phyloP scores from a whole-genome alignment of 2,113 vertebrate genomes.

The Cryptomyrus ogoouensis region DNA sequence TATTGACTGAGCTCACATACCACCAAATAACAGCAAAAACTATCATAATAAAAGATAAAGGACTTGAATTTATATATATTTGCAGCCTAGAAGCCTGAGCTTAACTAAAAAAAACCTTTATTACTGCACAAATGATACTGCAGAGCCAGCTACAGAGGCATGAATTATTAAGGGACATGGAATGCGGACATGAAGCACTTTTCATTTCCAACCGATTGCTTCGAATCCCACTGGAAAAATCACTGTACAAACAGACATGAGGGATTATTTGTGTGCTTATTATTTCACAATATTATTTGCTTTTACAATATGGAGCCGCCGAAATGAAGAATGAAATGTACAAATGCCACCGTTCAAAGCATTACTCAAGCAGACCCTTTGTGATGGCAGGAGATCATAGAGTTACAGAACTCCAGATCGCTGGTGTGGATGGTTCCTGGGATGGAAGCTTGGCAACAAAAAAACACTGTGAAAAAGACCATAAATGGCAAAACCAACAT shows the following conservation, averaged over 20 bases:
- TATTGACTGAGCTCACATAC: not conserved
- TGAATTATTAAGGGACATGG: not conserved
- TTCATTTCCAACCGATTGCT: not conserved
- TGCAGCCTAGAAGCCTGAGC: not conserved
- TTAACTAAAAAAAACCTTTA: not conserved
- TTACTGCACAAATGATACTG: not conserved
- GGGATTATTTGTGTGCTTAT: not conserved
- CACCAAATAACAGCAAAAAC: not conserved
- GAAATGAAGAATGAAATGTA: not conserved
- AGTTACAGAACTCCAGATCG: not conserved
- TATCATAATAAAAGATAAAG: not conserved
- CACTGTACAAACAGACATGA: not conserved
- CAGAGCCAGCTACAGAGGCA: not conserved
- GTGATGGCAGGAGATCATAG: not conserved
- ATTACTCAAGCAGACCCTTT: not conserved
- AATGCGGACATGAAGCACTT: not conserved
- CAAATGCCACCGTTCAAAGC: not conserved
- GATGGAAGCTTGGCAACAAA: not conserved
- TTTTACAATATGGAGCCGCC: not conserved
- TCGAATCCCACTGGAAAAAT: not conserved
- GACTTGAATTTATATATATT: not conserved
- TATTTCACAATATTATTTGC: conserved; percentile 1
- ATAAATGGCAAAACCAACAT: not conserved
- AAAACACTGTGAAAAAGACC: no score
- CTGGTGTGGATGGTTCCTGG: not conserved